Conservation (phyloP, 2,113 vertebrate species). For the Zosterops lateralis region DNA sequence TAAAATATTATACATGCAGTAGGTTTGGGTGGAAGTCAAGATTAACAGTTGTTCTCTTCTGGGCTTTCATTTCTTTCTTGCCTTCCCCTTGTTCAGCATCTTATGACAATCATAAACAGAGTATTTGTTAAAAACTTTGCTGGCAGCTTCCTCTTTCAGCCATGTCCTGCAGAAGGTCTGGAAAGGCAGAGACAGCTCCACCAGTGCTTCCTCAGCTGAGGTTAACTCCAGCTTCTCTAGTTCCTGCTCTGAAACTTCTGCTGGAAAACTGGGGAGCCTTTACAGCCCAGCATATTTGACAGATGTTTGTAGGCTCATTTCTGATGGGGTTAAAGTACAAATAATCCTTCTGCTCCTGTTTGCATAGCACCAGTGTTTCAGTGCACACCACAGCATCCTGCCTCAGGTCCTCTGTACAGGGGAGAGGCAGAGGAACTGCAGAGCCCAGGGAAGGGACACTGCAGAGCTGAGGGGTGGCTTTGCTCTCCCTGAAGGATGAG, state of each 20-base stretch:
- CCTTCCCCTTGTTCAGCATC: neutral
- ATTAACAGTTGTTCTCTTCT: conserved; percentile 14
- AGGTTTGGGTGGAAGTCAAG: conserved; percentile 12
- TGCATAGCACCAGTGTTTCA: neutral
- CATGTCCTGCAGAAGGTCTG: neutral
- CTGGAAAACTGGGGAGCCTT: neutral
- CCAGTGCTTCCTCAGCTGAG: neutral
- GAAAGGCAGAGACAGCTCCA: neutral
- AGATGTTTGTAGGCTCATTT: neutral
- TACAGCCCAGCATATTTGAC: neutral
- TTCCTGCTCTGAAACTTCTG: neutral
- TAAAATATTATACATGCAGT: neutral
- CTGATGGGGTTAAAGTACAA: neutral
- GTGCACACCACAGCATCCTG: rapidly evolving
- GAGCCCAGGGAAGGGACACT: neutral
- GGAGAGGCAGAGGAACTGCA: neutral
- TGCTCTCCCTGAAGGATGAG: neutral
- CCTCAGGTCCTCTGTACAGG: neutral
- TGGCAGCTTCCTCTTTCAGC: neutral
- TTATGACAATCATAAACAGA: neutral
- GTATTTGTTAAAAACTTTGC: neutral
- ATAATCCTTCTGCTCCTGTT: neutral
- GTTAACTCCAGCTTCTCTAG: neutral
- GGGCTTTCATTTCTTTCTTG: neutral
- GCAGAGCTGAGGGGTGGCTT: neutral